phyloP scores from a whole-genome alignment of 92 coral and sea anemone species.

The Siderastrea siderea region DNA sequence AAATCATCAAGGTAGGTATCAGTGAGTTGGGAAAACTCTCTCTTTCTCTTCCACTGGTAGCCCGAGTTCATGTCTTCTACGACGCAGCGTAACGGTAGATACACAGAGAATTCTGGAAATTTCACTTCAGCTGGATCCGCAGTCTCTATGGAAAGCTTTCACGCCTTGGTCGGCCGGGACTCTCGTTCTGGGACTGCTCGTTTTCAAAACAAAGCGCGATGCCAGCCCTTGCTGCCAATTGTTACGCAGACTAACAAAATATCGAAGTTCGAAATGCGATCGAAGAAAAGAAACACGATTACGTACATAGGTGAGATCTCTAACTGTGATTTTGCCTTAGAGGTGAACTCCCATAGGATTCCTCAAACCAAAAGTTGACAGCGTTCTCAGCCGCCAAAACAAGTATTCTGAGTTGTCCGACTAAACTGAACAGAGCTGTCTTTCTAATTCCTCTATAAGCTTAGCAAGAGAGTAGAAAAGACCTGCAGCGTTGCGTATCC shows the following conservation, averaged over 20 bases:
- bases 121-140: too few relatives aligned
- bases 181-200: conserved; percentile 20
- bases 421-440: conserved; percentile 15
- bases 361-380: conserved; percentile 38
- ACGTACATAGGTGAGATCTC: conserved; percentile 24
- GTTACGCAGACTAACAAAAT: conserved; percentile 1
- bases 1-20: too few relatives aligned
- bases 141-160: background rate
- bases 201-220: background rate
- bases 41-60: too few relatives aligned
- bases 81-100: too few relatives aligned
- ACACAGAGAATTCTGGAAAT: too few relatives aligned
- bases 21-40: too few relatives aligned
- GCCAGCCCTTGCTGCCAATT: background rate
- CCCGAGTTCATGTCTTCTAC: too few relatives aligned
- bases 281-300: conserved; percentile 27
- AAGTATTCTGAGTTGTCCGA: conserved; percentile 56
- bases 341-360: conserved; percentile 8
- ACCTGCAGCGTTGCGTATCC: conserved; percentile 53
- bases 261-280: conserved; percentile 18
- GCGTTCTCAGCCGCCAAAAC: conserved; percentile 50
- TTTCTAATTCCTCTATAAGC: conserved; percentile 53
- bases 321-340: conserved; percentile 7
- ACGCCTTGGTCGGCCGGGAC: conserved; percentile 47
- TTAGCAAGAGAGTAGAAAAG: conserved; percentile 42